Conservation (phyloP, 2,888 invertebrate genomes). For the Apamea anceps region DNA sequence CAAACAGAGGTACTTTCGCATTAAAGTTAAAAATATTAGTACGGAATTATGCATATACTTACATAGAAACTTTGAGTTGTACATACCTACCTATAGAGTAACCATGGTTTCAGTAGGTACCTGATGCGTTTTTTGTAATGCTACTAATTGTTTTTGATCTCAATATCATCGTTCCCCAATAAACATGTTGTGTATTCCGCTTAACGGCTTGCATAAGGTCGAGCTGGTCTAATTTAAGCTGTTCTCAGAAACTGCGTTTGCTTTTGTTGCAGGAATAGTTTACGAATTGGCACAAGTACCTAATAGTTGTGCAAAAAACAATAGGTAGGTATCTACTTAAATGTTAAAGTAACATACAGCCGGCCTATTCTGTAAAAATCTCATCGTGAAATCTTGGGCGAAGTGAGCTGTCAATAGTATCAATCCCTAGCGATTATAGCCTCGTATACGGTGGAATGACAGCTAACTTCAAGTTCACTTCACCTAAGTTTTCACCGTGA, state of each 20-base stretch:
- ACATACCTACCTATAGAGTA: too few relatives aligned
- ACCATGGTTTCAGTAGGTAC: too few relatives aligned
- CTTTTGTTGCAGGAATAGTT: constrained; percentile 28
- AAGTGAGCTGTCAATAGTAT: not conserved
- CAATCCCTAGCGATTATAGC: too few relatives aligned
- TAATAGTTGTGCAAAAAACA: not conserved
- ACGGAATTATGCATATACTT: not conserved
- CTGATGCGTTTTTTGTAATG: not conserved
- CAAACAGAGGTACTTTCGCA: not conserved
- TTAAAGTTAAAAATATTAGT: too few relatives aligned
- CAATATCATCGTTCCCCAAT: not conserved
- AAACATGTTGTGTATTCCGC: not conserved
- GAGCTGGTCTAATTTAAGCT: constrained; percentile 33
- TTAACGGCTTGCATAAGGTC: constrained; percentile 9
- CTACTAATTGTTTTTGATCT: not conserved
- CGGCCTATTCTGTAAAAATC: not conserved
- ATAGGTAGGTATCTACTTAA: not conserved
- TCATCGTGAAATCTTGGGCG: not conserved
- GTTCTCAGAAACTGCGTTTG: constrained; percentile 45
- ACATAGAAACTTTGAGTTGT: not conserved
- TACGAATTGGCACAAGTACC: constrained; percentile 46
- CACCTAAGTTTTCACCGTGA: not conserved
- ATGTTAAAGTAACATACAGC: constrained; percentile 5
- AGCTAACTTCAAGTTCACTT: not conserved
- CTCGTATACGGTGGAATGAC: not conserved